Base-by-base conservation (phyloP, 2,113 vertebrate genomes). In the Leucopsar rothschildi region DNA sequence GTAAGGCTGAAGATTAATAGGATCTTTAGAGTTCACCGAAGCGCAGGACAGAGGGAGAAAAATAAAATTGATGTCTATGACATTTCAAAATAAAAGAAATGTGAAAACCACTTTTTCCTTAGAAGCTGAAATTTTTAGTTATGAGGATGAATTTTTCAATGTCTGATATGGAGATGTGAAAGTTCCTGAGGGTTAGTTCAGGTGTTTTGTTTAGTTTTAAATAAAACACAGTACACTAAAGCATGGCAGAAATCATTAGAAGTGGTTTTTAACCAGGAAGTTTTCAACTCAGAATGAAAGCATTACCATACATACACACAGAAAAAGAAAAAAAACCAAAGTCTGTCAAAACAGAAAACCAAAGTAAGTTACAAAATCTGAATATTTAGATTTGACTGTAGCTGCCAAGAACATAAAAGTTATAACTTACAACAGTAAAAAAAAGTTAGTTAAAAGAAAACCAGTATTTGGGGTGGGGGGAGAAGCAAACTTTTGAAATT, bases 281-380 rank as follows among this genome's bases (percentile, higher is more conserved):
- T 68, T 75, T 86, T 79, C 21, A 39, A 75, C 24, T 77, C 22
- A 47, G 37, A 93, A 79, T 49, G 15, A 86, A 92, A 84, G 45
- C 45, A 53, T 63, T 77, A 86, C 85, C 86, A 71, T 12, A 65
- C 19, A 76, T 13, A 64, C 5, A 50, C 3, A 68, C 2, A 61
- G 4, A 29, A 25, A 53, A 72, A 69, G 37, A 17, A 35, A 60
- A 71, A 25, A 44, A 15, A 17, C 7, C 7, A 4, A 56, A 78
- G 40, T 59, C 53, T 90, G 24, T 44, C 70, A 91, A 80, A 86
- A 78, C 9, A 81, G 61, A 81, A 79, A 88, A 73, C 6, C 29
- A 15, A 40, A 53, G 18, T 33, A 53, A 73, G 7, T 35, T 65
- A 55, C 15, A 59, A 35, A 83, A 89, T 33, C 7, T 39, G 31